These are phyloP conservation scores for Ellobium chinense DNA, from an alignment of 2,888 invertebrate genomes.

Conservation along the genomic window DNA sequence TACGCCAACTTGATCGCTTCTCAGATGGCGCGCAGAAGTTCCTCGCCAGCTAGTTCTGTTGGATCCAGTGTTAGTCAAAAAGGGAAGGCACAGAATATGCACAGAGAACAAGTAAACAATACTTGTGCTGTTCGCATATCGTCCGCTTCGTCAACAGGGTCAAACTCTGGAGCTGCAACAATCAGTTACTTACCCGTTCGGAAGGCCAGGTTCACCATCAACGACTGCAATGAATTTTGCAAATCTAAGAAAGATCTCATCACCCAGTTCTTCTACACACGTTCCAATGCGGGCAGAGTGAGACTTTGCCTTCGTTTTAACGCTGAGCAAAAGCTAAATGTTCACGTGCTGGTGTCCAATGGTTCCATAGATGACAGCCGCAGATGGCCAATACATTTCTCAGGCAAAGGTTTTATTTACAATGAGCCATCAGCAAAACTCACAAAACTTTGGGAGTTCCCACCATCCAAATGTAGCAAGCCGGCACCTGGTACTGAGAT, in stretches of 20 bases:
- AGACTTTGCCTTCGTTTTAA: no score
- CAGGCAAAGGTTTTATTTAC: neutral
- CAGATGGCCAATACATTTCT: conserved; percentile 13
- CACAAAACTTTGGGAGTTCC: neutral
- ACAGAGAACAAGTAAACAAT: no score
- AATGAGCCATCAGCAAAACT: neutral
- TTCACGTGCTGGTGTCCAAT: neutral
- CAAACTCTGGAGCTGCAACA: neutral
- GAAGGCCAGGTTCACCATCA: neutral
- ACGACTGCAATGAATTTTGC: neutral
- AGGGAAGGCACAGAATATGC: neutral
- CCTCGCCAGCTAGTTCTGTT: neutral
- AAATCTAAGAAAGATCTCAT: neutral
- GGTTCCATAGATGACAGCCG: neutral
- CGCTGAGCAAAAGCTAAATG: no score
- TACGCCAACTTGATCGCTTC: neutral
- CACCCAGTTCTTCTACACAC: no score
- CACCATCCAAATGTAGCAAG: neutral
- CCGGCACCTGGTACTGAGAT: neutral
- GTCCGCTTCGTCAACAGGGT: no score
- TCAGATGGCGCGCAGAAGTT: no score
- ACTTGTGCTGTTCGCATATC: no score
- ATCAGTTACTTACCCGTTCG: neutral
- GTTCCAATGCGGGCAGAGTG: no score
- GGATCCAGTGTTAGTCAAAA: neutral